These are phyloP conservation scores for Argyra leucocephala DNA, from an alignment of 2,888 invertebrate species.

Conservation along the genomic window DNA sequence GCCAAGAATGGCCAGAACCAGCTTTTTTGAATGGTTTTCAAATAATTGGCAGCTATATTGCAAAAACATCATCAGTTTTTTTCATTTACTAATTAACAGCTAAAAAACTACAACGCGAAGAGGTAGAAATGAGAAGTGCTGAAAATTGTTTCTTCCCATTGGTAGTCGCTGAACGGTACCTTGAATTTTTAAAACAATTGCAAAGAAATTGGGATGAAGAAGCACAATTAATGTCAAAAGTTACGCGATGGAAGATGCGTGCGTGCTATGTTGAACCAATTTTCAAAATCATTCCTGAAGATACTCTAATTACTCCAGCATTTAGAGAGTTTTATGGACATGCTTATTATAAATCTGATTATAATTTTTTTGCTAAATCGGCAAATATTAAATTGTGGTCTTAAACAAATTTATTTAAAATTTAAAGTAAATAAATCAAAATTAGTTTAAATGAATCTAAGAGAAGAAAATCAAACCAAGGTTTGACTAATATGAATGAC, in stretches of 20 bases:
- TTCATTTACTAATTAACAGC: constrained; percentile 52
- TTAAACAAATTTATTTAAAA: neutral
- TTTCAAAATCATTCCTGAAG: constrained; percentile 58
- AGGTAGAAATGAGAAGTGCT: constrained; percentile 68
- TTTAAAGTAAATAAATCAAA: too few species aligned
- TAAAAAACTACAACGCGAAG: constrained; percentile 47
- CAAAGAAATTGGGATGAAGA: constrained; percentile 75
- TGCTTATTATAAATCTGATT: constrained; percentile 46
- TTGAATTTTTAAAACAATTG: constrained; percentile 71
- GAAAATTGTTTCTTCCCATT: constrained; percentile 67
- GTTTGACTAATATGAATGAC: too few species aligned
- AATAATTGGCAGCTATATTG: constrained; percentile 53
- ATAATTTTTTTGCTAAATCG: constrained; percentile 47
- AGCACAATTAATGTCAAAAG: constrained; percentile 76
- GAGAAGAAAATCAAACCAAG: too few species aligned
- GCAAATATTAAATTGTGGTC: constrained; percentile 48
- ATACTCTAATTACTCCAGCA: constrained; percentile 54
- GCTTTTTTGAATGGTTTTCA: constrained; percentile 49
- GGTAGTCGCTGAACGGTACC: constrained; percentile 72
- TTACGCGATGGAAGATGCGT: constrained; percentile 77
- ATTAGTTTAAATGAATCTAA: too few species aligned
- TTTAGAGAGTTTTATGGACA: constrained; percentile 67
- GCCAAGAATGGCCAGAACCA: constrained; percentile 56
- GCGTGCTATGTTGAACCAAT: constrained; percentile 78
- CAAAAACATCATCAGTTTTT: constrained; percentile 48